These are phyloP conservation scores for Digitonthophagus gazella DNA, from an alignment of 2,888 invertebrate species.

Conservation along the genomic window DNA sequence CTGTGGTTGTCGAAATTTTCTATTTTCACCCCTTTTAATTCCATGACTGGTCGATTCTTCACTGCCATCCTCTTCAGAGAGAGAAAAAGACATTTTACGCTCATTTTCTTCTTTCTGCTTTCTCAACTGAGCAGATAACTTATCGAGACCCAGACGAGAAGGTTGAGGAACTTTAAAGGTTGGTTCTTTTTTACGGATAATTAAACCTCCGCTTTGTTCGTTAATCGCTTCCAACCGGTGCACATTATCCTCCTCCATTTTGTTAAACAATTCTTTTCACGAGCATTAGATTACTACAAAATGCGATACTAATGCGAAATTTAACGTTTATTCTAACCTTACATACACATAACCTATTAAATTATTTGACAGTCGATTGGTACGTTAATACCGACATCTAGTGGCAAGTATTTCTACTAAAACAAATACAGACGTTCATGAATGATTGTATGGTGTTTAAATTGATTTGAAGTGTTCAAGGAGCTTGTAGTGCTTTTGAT, in stretches of 20 bases:
- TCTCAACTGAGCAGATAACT: constrained; percentile 75
- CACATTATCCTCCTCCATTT: constrained; percentile 55
- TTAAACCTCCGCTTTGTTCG: constrained; percentile 65
- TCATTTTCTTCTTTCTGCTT: constrained; percentile 61
- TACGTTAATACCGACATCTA: too few relatives aligned
- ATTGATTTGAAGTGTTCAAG: too few relatives aligned
- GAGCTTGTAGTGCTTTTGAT: too few relatives aligned
- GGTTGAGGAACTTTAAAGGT: constrained; percentile 74
- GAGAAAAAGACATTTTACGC: constrained; percentile 65
- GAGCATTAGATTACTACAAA: too few relatives aligned
- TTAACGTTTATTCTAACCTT: too few relatives aligned
- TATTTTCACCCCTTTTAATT: constrained; percentile 44
- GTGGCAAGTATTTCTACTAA: too few relatives aligned
- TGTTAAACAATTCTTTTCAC: not conserved
- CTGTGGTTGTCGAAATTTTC: constrained; percentile 74
- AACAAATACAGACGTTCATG: too few relatives aligned
- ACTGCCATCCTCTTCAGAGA: constrained; percentile 51
- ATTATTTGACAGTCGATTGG: too few relatives aligned
- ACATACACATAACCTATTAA: too few relatives aligned
- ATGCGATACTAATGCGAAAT: too few relatives aligned
- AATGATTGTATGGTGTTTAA: too few relatives aligned
- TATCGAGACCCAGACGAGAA: constrained; percentile 81
- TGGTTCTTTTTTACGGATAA: constrained; percentile 68
- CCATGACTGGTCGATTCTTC: constrained; percentile 42
- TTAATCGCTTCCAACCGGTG: constrained; percentile 70